Percentiles rank a stretch among this genome's conserved stretches.
phyloP scores from a whole-genome alignment of 2,113 vertebrate species.

The Colinus virginianus region DNA sequence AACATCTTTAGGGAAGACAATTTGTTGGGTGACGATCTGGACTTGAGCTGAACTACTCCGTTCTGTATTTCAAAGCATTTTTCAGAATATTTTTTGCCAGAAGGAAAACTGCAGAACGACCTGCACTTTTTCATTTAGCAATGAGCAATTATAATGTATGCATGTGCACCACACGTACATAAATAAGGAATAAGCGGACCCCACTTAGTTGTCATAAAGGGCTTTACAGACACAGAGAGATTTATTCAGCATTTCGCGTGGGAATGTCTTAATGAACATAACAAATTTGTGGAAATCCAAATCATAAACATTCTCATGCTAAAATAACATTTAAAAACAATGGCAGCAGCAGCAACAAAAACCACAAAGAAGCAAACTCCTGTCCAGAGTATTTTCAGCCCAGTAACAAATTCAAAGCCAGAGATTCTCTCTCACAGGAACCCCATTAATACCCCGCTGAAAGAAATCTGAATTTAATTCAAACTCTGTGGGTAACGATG shows the following conservation, averaged over 20 bases:
- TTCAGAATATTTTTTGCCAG: neutral
- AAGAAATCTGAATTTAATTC: slow-evolving; percentile 78
- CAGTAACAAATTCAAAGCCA: neutral
- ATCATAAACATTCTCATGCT: neutral
- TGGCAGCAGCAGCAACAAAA: neutral
- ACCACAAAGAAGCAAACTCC: neutral
- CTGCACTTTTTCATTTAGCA: neutral
- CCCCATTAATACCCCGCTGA: slow-evolving; percentile 71
- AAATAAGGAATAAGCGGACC: neutral
- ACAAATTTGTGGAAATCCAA: neutral
- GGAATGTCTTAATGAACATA: neutral
- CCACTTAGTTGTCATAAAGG: neutral
- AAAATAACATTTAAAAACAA: neutral
- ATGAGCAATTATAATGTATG: fast-evolving
- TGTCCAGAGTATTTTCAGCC: slow-evolving; percentile 11
- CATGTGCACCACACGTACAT: fast-evolving
- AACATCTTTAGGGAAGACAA: neutral
- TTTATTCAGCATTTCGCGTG: neutral
- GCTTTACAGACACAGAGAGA: neutral
- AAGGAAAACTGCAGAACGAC: neutral
- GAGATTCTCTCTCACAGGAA: slow-evolving; percentile 6
- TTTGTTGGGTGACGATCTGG: neutral
- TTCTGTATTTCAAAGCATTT: neutral
- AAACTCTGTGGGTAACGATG: slow-evolving; percentile 39
- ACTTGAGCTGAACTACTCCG: neutral